Evolutionary conservation across 2,797 vertebrate genomes (phyloP).

Genomic region (Loriculus beryllinus): DNA sequence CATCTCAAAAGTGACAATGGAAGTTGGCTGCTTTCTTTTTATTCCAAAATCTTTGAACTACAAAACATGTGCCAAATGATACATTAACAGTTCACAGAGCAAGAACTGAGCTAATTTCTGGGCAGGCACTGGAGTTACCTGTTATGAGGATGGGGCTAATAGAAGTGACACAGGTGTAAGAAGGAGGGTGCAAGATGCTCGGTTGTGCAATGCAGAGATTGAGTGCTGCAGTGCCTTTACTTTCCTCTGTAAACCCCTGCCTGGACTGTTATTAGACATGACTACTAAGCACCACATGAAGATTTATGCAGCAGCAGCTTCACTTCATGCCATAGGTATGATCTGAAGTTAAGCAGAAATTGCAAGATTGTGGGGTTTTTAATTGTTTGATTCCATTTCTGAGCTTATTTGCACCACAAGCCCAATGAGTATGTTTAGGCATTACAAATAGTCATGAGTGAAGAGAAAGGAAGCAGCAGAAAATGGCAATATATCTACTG

Average conservation of each 20-base stretch:
- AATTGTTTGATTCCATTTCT: neutral
- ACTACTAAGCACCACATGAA: neutral
- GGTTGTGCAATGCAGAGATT: neutral
- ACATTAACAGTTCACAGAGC: neutral
- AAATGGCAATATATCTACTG: neutral
- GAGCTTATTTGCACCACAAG: neutral
- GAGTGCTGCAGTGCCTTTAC: neutral
- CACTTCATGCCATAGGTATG: neutral
- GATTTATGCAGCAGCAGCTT: neutral
- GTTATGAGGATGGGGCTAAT: neutral
- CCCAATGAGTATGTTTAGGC: neutral
- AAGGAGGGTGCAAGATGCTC: neutral
- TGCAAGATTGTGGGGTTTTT: neutral
- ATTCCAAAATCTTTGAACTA: neutral
- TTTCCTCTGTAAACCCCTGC: neutral
- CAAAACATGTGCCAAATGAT: rapidly evolving
- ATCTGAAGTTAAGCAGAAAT: neutral
- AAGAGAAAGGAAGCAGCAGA: neutral
- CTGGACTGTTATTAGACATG: neutral
- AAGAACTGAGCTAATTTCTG: neutral
- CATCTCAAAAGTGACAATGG: neutral
- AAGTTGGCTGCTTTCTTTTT: neutral
- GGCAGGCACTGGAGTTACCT: neutral
- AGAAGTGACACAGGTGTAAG: neutral
- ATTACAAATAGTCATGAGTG: neutral